Evolutionary conservation across 2,113 vertebrate species (phyloP).

Genomic region (Struthidea cinerea): DNA sequence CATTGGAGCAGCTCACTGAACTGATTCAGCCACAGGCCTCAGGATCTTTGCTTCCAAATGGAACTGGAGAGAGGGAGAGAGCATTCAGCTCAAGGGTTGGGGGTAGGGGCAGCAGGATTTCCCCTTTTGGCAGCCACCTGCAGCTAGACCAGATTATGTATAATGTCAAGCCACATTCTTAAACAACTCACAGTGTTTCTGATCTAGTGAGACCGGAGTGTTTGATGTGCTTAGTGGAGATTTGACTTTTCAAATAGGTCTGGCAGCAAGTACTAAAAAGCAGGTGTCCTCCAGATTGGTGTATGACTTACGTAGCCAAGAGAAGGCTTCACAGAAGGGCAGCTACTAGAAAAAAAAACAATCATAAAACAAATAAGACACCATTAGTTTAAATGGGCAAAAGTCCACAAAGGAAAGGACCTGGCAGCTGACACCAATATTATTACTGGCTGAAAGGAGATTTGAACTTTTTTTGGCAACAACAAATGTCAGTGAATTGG

Average conservation of each 20-base stretch:
- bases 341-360: conserved; percentile 38
- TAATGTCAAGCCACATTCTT: conserved; percentile 36
- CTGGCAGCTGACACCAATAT: neutral
- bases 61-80: neutral
- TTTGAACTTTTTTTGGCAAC: neutral
- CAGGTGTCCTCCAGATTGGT: conserved; percentile 62
- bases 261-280: conserved; percentile 33
- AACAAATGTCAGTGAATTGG: neutral
- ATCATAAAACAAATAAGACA: conserved; percentile 31
- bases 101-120: neutral
- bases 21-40: neutral
- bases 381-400: conserved; percentile 32
- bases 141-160: conserved; percentile 25
- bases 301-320: neutral
- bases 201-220: neutral
- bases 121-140: conserved; percentile 44
- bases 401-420: conserved; percentile 21
- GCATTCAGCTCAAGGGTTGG: neutral
- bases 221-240: conserved; percentile 52
- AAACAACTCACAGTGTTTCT: conserved; percentile 30
- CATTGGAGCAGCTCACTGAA: neutral
- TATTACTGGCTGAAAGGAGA: conserved; percentile 36
- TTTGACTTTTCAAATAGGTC: conserved; percentile 45
- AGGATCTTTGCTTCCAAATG: neutral
- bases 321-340: conserved; percentile 17